These are phyloP conservation scores for Drosophila infuscata DNA, from an alignment of 2,888 invertebrate species.

Conservation along the genomic window DNA sequence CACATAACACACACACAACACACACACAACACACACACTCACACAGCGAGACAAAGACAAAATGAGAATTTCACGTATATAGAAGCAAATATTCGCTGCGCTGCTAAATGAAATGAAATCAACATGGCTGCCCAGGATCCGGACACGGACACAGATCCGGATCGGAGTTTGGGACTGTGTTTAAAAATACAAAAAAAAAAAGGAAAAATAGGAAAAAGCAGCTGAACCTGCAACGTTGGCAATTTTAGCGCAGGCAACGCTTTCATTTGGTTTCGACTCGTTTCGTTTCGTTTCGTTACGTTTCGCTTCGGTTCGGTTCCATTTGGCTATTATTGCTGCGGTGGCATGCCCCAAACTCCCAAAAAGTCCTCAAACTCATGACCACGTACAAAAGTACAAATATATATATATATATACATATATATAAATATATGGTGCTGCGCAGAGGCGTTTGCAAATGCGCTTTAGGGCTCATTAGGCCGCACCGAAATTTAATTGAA, in stretches of 20 bases:
- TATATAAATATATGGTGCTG: neutral
- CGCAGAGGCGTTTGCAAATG: slow-evolving; percentile 26
- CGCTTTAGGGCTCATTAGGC: slow-evolving; percentile 64
- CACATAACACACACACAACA: slow-evolving; percentile 12
- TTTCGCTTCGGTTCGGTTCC: slow-evolving; percentile 34
- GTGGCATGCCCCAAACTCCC: slow-evolving; percentile 12
- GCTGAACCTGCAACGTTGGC: slow-evolving; percentile 72
- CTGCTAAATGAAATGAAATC: slow-evolving; percentile 77
- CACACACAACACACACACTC: neutral
- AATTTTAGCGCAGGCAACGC: slow-evolving; percentile 63
- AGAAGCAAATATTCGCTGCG: slow-evolving; percentile 33
- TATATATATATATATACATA: neutral
- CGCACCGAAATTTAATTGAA: slow-evolving; percentile 65
- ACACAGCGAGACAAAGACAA: slow-evolving; percentile 40
- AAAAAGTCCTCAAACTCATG: neutral
- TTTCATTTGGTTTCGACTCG: slow-evolving; percentile 56
- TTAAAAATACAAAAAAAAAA: slow-evolving; percentile 5
- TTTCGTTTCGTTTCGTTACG: slow-evolving; percentile 34
- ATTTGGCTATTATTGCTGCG: slow-evolving; percentile 31
- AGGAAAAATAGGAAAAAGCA: neutral
- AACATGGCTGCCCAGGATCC: slow-evolving; percentile 74
- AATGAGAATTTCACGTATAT: slow-evolving; percentile 39
- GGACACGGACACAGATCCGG: slow-evolving; percentile 24
- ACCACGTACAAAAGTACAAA: neutral
- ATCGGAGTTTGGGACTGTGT: slow-evolving; percentile 8